Conservation (phyloP, 2,113 vertebrate species). For the Zapus hudsonius region DNA sequence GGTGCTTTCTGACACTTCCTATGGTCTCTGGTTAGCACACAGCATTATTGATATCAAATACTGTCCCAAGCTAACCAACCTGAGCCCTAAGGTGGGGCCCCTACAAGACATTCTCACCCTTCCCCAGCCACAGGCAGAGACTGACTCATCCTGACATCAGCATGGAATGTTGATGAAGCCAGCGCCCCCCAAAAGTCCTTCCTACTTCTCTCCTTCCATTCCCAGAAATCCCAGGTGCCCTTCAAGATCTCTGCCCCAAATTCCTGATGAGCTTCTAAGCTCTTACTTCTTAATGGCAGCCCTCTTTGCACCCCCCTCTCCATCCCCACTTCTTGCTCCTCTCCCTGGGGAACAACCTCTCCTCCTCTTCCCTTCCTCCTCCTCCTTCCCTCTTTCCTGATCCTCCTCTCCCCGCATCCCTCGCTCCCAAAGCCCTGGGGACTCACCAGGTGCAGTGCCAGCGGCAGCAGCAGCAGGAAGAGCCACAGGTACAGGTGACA, state of each 20-base stretch:
- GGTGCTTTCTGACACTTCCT: background rate
- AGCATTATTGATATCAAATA: background rate
- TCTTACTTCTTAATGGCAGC: background rate
- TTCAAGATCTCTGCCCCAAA: background rate
- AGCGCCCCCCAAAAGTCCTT: background rate
- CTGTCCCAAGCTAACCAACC: background rate
- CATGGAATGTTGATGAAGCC: conserved; percentile 32
- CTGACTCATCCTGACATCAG: conserved; percentile 59
- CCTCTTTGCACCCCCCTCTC: background rate
- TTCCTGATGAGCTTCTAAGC: background rate
- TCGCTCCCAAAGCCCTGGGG: rapidly evolving
- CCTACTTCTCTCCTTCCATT: background rate
- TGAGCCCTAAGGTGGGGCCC: background rate
- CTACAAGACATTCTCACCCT: background rate
- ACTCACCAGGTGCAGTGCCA: conserved; percentile 96
- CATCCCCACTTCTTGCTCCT: too few species aligned
- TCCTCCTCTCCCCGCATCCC: background rate
- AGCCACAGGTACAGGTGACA: conserved; percentile 98
- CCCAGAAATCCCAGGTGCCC: background rate
- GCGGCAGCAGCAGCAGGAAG: conserved; percentile 93
- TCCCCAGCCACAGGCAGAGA: background rate
- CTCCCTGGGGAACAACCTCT: too few species aligned
- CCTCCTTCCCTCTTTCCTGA: too few species aligned
- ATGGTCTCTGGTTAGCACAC: background rate
- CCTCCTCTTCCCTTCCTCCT: background rate